Conservation (phyloP, 1,140 invertebrate species). For the Grapholita molesta region DNA sequence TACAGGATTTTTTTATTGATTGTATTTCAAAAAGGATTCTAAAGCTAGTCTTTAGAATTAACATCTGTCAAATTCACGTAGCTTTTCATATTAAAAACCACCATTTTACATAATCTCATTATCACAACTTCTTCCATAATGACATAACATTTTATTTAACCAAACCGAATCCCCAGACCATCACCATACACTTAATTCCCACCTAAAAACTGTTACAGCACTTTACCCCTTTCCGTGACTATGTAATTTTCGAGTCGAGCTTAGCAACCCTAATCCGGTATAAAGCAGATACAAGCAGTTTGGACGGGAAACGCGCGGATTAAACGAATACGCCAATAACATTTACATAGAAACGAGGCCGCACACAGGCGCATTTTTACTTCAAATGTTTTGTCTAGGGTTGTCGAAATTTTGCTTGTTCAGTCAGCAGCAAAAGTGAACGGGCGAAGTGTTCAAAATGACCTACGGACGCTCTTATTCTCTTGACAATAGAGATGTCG, state of each 20-base stretch:
- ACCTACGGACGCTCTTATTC: no score
- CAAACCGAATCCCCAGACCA: not conserved
- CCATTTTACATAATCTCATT: not conserved
- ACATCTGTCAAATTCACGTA: no score
- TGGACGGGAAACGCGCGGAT: conserved; percentile 53
- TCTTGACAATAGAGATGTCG: no score
- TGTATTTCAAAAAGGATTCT: no score
- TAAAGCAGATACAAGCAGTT: conserved; percentile 64
- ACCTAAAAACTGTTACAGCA: conserved; percentile 11
- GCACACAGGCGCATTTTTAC: conserved; percentile 48
- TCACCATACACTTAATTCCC: not conserved
- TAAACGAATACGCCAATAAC: conserved; percentile 67
- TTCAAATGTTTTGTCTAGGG: conserved; percentile 6
- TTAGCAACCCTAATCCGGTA: conserved; percentile 36
- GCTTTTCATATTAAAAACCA: not conserved
- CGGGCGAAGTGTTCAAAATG: no score
- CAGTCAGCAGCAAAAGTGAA: no score
- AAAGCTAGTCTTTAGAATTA: no score
- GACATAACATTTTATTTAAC: not conserved
- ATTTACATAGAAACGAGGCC: conserved; percentile 71
- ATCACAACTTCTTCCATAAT: no score
- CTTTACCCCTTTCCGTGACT: conserved; percentile 2
- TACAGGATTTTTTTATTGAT: no score
- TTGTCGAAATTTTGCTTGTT: not conserved
- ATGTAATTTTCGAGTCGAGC: conserved; percentile 12